Evolutionary conservation across 2,888 invertebrate species (phyloP), one percentile per base, ranked within the genome.

Genomic region (Scaeva pyrastri): DNA sequence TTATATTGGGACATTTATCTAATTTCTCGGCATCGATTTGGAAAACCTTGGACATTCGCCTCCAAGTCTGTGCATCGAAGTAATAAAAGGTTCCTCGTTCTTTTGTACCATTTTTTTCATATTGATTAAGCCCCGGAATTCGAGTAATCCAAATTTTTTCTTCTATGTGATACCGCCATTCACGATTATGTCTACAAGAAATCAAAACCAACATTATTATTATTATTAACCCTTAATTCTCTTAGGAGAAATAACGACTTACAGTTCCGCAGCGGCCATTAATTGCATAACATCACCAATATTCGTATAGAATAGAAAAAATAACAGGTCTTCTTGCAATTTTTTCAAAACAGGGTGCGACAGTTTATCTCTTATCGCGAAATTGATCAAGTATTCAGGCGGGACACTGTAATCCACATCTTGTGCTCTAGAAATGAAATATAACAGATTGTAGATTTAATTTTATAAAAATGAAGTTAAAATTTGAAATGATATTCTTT

Each of bases 121-220:
- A 95, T 91, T 98, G 96, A 89, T 97, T 92, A 94, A 98, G 96
- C 90, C 98, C 98, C 89, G 98, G 98, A 91, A 98, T 98, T 93
- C 98, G 97, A 90, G 98, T 99, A 93, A 99, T 98, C 99, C 99
- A 99, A 91, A 99, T 98, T 93, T 98, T 97, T 93, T 99, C 99
- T 93, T 98, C 98, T 94, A 97, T 99, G 93, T 99, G 99, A 94
- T 98, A 99, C 94, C 99, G 96, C 99, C 99, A 99, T 92, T 99
- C 99, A 92, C 99, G 95, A 93, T 96, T 97, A 93, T 99, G 99
- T 93, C 99, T 99, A 91, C 1, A 23, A 5, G 88, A 88, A 31
- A 19, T 90, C 89, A 88, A 56, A 82, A 84, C 2, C 26, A 10
- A 39, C n/a, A 31, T 19, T 19, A 62, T 71, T 68, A 19, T 60